Percentiles rank a stretch among this genome's conserved stretches.
Conservation (phyloP, 2,888 invertebrate species). For the Adela reaumurella region DNA sequence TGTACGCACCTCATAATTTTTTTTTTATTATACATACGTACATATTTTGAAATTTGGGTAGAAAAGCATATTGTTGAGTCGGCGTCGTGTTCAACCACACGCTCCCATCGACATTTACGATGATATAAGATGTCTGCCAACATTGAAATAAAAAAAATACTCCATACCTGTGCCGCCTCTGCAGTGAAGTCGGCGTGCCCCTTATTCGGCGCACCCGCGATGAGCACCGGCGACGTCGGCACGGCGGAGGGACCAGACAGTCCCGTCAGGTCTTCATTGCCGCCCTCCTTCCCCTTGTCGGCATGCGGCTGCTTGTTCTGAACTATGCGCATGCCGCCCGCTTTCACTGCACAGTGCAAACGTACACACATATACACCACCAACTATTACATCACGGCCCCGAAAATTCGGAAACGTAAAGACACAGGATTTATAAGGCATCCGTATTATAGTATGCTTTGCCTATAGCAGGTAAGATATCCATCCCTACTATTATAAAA, state of each 20-base stretch:
- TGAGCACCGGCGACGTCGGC: constrained; percentile 69
- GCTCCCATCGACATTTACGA: not conserved
- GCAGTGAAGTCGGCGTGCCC: constrained; percentile 87
- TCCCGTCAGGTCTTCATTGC: constrained; percentile 68
- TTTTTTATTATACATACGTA: too few species aligned
- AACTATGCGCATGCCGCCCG: constrained; percentile 89
- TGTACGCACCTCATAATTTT: not conserved
- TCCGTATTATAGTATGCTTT: too few species aligned
- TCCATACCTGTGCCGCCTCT: constrained; percentile 68
- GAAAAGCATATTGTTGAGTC: too few species aligned
- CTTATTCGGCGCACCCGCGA: constrained; percentile 76
- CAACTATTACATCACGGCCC: constrained; percentile 9
- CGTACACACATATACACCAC: constrained; percentile 27
- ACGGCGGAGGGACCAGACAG: constrained; percentile 71
- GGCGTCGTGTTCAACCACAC: not conserved
- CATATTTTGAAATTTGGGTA: too few species aligned
- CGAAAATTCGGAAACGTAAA: constrained; percentile 10
- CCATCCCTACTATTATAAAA: too few species aligned
- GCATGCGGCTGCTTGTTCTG: constrained; percentile 75
- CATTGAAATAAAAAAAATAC: constrained; percentile 11
- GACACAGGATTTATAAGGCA: too few species aligned
- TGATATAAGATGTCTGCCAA: too few species aligned
- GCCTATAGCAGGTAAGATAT: too few species aligned
- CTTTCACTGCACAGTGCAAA: constrained; percentile 64
- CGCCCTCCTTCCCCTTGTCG: constrained; percentile 58